Evolutionary conservation across 1,140 invertebrate genomes (phyloP), one percentile per base, ranked within the genome.

Genomic region (Anoplophora glabripennis): DNA sequence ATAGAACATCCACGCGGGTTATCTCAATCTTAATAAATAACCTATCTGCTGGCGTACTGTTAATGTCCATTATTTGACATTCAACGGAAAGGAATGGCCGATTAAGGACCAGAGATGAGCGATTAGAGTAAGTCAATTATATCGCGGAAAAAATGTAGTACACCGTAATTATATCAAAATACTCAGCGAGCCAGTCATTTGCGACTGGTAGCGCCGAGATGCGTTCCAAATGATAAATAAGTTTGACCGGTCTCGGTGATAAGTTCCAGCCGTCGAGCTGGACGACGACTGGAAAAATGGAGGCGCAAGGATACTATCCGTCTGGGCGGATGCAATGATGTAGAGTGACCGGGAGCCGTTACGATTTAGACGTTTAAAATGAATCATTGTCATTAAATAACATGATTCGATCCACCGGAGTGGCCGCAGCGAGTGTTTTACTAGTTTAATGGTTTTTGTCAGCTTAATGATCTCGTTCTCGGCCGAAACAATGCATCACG

Each of bases 301-400:
- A 44, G 40, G 52, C 14, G 52, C 33, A 34, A 42, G 45, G 18
- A 12, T 44, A 53, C 36, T 53, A 44, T 53, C 52, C 45, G 35
- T 14, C 38, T 53, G 52, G 17, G 12, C 17, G 40, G 52, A 44
- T 53, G 52, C 37, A 42, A 53, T 53, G 45, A 53, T 53, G 52
- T 53, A 53, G 45, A 53, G 38, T 37, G 52, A 53, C 42, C 52
- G 36, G 52, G 52, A 53, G 52, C 52, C 52, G 52, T 53, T 53
- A 53, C 52, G 37, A 53, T 53, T 53, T 53, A 53, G 52, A 53
- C 52, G 52, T 53, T 34, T 53, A 53, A 53, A 53, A 53, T 53
- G 52, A 53, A 53, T 53, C 52, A 53, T 53, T 53, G 52, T 53
- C 52, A 53, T 53, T 53, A 56, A 56, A 47, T 46, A 56, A 56